phyloP scores from a whole-genome alignment of 2,113 vertebrate genomes.

The Indicator indicator region DNA sequence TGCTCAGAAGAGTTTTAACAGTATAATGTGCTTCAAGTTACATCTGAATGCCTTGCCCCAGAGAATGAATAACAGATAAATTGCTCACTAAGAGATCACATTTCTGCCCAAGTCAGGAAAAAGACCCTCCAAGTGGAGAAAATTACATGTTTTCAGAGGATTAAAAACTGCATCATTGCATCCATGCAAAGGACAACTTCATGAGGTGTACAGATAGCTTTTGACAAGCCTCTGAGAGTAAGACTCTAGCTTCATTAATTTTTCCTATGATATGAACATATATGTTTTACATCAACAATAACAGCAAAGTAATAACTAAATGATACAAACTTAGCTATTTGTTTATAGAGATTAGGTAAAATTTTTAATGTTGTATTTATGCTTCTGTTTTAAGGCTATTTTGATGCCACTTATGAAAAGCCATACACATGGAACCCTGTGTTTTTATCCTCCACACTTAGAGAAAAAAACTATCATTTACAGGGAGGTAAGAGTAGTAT shows the following conservation, averaged over 20 bases:
- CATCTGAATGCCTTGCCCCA: background rate
- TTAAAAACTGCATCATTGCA: background rate
- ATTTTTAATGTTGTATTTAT: background rate
- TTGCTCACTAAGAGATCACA: background rate
- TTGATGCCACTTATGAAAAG: slow-evolving; percentile 35
- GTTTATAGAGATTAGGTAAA: background rate
- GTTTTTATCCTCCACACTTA: background rate
- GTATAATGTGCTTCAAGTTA: background rate
- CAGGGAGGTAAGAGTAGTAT: slow-evolving; percentile 64
- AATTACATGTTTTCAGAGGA: background rate
- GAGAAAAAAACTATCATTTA: slow-evolving; percentile 34
- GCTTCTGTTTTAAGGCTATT: slow-evolving; percentile 13
- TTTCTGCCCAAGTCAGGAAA: background rate
- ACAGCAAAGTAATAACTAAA: background rate
- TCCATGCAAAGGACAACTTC: background rate
- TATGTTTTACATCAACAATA: background rate
- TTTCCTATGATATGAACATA: background rate
- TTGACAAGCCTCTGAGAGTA: background rate
- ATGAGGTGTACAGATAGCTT: background rate
- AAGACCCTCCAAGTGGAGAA: background rate
- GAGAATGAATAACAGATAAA: background rate
- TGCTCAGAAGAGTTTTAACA: background rate
- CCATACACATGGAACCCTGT: slow-evolving; percentile 11
- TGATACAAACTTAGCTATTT: background rate
- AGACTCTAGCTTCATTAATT: background rate